Base-by-base conservation (phyloP, 2,888 invertebrate genomes). In the Leptinotarsa juncta region DNA sequence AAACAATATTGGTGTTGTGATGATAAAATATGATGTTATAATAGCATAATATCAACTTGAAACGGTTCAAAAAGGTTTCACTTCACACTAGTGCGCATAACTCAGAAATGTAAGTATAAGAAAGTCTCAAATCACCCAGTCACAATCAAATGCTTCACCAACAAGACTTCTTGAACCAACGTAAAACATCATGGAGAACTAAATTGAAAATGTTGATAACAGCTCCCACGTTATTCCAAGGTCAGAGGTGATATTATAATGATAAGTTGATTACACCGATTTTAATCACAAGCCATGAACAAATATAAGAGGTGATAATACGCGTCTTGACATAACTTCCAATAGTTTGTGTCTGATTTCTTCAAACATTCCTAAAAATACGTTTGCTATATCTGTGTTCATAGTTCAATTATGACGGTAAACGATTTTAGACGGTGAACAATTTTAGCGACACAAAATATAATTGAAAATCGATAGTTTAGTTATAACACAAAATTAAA, bases 211-310 rank as follows among this genome's bases (percentile, higher is more conserved):
- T 69, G 48, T 20, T 57, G 57, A 55, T 68, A 42, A 67, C 10
- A 32, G 26, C 57, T 7, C 20, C 57, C 23, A 7, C 14, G 20
- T 48, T 42, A 57, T 20, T 20, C 69, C 69, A 69, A 69, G 69
- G 69, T 57, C 69, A 57, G 57, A 69, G 57, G 57, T 69, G 55
- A 60, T 69, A 23, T 26, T 55, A 69, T 55, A 57, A 69, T 48
- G 60, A 69, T 69, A 60, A 69, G 69, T 55, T 69, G 57, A 69
- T 69, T 57, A 69, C 55, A 69, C 69, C 51, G 16, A 48, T 49
- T 50, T 26, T 55, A 68, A 68, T 55, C 55, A 68, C 15, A 57
- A 57, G 42, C 55, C n/a, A 57, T 18, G 48, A 57, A 20, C 42
- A 55, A 32, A 68, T 53, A 67, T 7, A 26, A 68, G 26, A 68